Evolutionary conservation across 2,113 vertebrate species (phyloP), one percentile per base, ranked within the genome.

Genomic region (Campylomormyrus numenius): DNA sequence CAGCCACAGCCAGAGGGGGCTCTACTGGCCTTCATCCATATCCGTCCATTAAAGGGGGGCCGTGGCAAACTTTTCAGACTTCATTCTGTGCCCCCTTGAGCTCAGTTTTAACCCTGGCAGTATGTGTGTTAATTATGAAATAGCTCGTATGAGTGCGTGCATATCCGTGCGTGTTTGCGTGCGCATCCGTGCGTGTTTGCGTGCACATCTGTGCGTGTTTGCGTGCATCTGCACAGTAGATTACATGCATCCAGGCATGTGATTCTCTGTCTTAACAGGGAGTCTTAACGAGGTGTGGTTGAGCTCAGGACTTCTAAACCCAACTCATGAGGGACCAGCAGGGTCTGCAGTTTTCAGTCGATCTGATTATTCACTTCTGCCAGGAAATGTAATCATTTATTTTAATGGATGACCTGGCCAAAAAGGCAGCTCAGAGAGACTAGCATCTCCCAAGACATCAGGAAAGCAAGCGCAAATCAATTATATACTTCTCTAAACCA

Each of bases 61-160:
- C 80, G 39, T 90, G 88, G 88, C 85, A 89, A 90, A 91, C 45
- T 45, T 77, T 15, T 89, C 52, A 56, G 19, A 48, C 31, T 77
- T 53, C 27, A 27, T 85, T 10, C 50, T 5, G 58, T 35, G n/a
- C 31, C n/a, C 35, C 53, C 87, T 49, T 2, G n/a, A 39, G 80
- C n/a, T 58, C 52, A 46, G 27, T 45, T 46, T 27, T n/a, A 56
- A 42, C 52, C 24, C 11, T 58, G 42, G 24, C 24, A 48, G 77
- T 62, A 35, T 10, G 39, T 48, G 13, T 31, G 42, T 8, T 21
- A 39, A 53, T 35, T 35, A 35, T 9, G 46, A 50, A 31, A 53
- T 31, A 87, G 49, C n/a, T 19, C 1, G n/a, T 85, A 7, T 62
- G 80, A 66, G 77, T 84, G 46, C 7, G 77, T 56, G 53, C 19